These are phyloP conservation scores for Platyrinchus mystaceus DNA, from an alignment of 2,797 vertebrate species.

Conservation along the genomic window DNA sequence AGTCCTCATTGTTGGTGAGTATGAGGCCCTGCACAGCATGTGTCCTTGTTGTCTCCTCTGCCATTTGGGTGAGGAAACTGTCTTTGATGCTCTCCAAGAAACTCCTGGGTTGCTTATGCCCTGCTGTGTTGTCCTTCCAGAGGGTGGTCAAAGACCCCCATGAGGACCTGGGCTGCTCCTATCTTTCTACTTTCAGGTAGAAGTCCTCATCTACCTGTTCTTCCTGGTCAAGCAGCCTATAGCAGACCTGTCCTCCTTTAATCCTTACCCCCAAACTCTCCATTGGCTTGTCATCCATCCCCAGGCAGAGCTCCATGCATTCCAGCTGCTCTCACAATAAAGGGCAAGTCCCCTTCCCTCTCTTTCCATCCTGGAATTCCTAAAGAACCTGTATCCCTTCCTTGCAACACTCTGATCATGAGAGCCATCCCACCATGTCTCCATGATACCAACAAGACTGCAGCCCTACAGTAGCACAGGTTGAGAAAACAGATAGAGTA, in stretches of 20 bases:
- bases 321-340: background rate
- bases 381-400: background rate
- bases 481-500: background rate
- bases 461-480: background rate
- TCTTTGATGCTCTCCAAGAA: background rate
- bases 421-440: background rate
- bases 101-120: background rate
- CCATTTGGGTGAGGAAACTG: background rate
- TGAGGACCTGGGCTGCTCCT: background rate
- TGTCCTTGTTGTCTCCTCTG: background rate
- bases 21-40: background rate
- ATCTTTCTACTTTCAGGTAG: accelerated
- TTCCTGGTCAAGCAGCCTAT: background rate
- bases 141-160: background rate
- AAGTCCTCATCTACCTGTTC: background rate
- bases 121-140: background rate
- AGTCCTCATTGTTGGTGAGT: background rate
- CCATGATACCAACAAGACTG: background rate
- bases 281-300: background rate
- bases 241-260: background rate
- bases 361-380: background rate
- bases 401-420: accelerated
- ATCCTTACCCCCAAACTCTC: background rate
- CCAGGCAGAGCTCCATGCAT: background rate
- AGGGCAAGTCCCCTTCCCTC: background rate